Base-by-base conservation (phyloP, 2,113 vertebrate species). In the Colinus virginianus region DNA sequence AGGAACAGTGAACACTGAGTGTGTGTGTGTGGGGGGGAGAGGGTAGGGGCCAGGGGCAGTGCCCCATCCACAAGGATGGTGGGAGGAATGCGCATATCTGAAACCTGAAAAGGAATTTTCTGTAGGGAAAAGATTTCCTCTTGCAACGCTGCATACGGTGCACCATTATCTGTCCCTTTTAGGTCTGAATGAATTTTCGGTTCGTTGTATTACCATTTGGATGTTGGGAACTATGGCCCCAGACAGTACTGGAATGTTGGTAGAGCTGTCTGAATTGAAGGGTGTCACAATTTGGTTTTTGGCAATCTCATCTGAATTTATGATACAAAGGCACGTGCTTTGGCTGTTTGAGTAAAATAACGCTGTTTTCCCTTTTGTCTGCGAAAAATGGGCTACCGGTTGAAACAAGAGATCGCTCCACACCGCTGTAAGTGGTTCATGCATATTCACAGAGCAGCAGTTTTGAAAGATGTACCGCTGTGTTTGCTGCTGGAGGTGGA, bases 21-120 rank as follows among this genome's bases (percentile, higher is more conserved):
- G n/a, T n/a, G n/a, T n/a, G n/a, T n/a, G n/a, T n/a, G n/a, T n/a
- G 36, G 36, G 36, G 36, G 36, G 36, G 36, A 7, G 36, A 7
- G 36, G 36, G 36, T 0, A 61, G 68, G 49, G 68, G 21, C 11
- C 36, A 8, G 25, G 34, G 21, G 34, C 25, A 22, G 11, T 12
- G 49, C 30, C 67, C 66, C 26, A 14, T 4, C 26, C 30, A 3
- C 11, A 1, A 0, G 25, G 22, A 1, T 34, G 6, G 38, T 10
- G 15, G 7, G 38, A 2, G 1, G 32, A 43, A 36, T 4, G 2
- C 16, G n/a, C 32, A 6, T 0, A 3, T 0, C 8, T 0, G 4
- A 43, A 30, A 25, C 8, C 12, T n/a, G 30, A 18, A 4, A 10
- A 6, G 11, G 23, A 46, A 80, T 36, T 9, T 36, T 56, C 30